A percentile compares a stretch with the other conserved stretches of the same genome.
These are phyloP conservation scores for Panthera tigris DNA, from an alignment of 2,113 vertebrate genomes.

Conservation along the genomic window DNA sequence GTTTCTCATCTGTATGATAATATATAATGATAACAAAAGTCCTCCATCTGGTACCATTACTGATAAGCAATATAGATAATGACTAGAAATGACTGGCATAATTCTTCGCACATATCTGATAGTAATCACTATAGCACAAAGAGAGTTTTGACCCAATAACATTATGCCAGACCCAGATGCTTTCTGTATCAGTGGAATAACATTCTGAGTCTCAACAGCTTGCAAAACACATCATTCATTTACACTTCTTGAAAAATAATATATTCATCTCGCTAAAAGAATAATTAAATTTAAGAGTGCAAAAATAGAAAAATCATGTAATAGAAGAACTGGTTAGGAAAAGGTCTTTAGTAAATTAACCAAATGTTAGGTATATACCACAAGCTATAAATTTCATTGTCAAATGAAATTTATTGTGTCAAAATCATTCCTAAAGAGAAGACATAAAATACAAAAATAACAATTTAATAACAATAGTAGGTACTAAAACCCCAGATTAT, in stretches of 20 bases:
- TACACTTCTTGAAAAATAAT: background rate
- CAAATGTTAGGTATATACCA: background rate
- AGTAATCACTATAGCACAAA: background rate
- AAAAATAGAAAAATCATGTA: background rate
- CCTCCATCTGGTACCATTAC: background rate
- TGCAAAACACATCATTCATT: background rate
- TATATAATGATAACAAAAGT: background rate
- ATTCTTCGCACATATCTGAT: background rate
- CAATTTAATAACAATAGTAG: background rate
- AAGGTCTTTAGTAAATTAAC: background rate
- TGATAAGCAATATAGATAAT: background rate
- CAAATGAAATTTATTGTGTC: background rate
- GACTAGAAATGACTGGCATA: background rate
- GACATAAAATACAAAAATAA: background rate
- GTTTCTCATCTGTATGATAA: background rate
- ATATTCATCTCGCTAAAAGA: background rate
- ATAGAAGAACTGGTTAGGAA: background rate
- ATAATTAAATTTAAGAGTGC: background rate
- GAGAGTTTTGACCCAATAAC: background rate
- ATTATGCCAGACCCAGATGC: background rate
- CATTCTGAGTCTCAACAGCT: background rate
- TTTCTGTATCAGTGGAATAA: background rate
- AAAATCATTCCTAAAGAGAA: background rate
- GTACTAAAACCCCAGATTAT: background rate
- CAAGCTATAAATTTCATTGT: background rate